Base-by-base conservation (phyloP, 2,113 vertebrate species). In the Lanius ludovicianus region DNA sequence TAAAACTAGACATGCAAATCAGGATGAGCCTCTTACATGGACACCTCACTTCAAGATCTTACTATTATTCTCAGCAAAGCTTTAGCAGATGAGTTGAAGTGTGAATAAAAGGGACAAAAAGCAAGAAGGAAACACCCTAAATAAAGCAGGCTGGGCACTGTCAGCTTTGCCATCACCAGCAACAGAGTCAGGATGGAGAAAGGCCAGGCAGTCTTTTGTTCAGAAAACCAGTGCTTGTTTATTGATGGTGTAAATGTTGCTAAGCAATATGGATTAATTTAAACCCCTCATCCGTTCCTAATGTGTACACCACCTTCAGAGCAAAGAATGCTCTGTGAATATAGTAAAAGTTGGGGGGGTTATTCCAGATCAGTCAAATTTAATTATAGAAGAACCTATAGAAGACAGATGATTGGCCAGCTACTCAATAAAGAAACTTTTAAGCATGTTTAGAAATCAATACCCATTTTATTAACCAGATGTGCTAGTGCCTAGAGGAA, bases 181-280 rank as follows among this genome's bases (percentile, higher is more conserved):
- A 60, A 3, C 1, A 1, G 55, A 74, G 44, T 31, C 76, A 78
- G 83, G 49, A 37, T 44, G 57, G 59, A 52, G 76, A 35, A 79
- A 75, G 39, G 15, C 25, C 3, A 2, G 62, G 56, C 60, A 49
- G 22, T 1, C 39, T 88, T 79, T 42, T 69, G 39, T 86, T 87
- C n/a, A 84, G 87, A 60, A 79, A 78, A 93, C 39, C 49, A 76
- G 39, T 37, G 25, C 20, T 78, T 93, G n/a, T 89, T 85, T 87
- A 79, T 69, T 69, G 53, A 30, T 84, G 67, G 53, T 91, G 49
- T 79, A 91, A 84, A 84, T 87, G 74, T 93, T 93, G 89, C 93
- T 91, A 79, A 41, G 81, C 19, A 91, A 89, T 42, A 1, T 44
- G 46, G 86, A 74, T 87, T 94, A 81, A 89, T 62, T 87, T 67